phyloP scores from a whole-genome alignment of 2,113 vertebrate genomes.

The Protobothrops flavoviridis region DNA sequence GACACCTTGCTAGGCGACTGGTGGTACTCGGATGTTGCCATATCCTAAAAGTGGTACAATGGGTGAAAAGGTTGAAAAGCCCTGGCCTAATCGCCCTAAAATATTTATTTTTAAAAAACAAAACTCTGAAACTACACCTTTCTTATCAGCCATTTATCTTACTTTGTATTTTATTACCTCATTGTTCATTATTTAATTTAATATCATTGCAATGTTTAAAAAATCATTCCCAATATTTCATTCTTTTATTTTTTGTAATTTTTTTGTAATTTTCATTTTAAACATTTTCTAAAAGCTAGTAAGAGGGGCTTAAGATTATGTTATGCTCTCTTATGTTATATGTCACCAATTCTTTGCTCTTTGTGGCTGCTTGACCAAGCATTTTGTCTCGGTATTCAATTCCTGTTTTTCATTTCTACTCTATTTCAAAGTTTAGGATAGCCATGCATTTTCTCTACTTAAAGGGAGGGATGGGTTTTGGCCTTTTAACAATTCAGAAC shows the following conservation, averaged over 20 bases:
- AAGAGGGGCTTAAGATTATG: conserved; percentile 6
- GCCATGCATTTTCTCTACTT: neutral
- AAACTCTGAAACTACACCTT: conserved; percentile 31
- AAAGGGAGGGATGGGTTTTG: neutral
- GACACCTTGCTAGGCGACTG: too few species aligned
- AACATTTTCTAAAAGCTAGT: conserved; percentile 15
- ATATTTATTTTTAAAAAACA: conserved; percentile 44
- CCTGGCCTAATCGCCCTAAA: conserved; percentile 43
- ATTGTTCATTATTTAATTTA: conserved; percentile 55
- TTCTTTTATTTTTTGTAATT: neutral
- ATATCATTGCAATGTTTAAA: conserved; percentile 49
- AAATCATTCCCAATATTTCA: neutral
- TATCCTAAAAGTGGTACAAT: too few species aligned
- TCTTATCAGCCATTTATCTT: conserved; percentile 32
- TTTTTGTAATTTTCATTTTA: neutral
- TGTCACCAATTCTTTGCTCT: conserved; percentile 20
- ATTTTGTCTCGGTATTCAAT: neutral
- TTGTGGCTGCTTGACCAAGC: too few species aligned
- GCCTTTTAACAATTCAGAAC: neutral
- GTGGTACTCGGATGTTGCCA: too few species aligned
- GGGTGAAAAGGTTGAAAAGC: too few species aligned
- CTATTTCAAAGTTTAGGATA: neutral
- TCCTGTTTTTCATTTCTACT: neutral
- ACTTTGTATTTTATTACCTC: conserved; percentile 58
- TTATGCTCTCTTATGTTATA: neutral